Base-by-base conservation (phyloP, 1,140 invertebrate species). In the Leptinotarsa lineolata region DNA sequence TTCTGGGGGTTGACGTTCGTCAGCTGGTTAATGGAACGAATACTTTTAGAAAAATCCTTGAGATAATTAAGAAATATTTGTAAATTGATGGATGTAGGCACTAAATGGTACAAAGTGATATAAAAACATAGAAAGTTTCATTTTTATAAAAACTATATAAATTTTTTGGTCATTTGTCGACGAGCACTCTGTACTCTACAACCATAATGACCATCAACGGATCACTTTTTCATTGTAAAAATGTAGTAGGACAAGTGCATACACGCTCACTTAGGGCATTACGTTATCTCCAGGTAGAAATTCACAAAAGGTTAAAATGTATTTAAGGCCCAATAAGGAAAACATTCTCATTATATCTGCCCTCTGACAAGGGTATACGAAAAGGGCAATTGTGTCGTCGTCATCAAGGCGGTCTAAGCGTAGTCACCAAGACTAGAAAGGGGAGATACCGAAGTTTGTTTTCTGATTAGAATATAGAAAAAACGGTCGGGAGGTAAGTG, bases 241-340 rank as follows among this genome's bases (percentile, higher is more conserved):
- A 66, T 44, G 64, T 66, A 66, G 64, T 66, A 66, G 11, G 39
- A 66, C 64, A 66, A 66, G 64, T 66, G 64, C 39, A 66, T 66
- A 64, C 61, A 64, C 61, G 61, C 61, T 64, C 61, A 30, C 20
- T 64, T 39, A 44, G n/a, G 18, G 22, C n/a, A 30, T 44, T 44
- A 66, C 64, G 39, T 66, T 66, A 66, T 66, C 64, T 66, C 12
- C 64, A 66, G 64, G 64, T 66, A 66, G 39, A 63, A 66, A 66
- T 66, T 66, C 39, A 66, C 64, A 66, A 66, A 66, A 66, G 64
- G 64, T 66, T 66, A 66, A 66, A 66, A 66, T 66, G 64, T 66
- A n/a, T 66, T 66, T 66, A 66, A 66, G 15, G 39, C 39, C 64
- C 64, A 66, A 66, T 66, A 66, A 66, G 64, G 64, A 66, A 66